Evolutionary conservation across 2,797 vertebrate species (phyloP), one percentile per base, ranked within the genome.

Genomic region (Megalops cyprinoides): DNA sequence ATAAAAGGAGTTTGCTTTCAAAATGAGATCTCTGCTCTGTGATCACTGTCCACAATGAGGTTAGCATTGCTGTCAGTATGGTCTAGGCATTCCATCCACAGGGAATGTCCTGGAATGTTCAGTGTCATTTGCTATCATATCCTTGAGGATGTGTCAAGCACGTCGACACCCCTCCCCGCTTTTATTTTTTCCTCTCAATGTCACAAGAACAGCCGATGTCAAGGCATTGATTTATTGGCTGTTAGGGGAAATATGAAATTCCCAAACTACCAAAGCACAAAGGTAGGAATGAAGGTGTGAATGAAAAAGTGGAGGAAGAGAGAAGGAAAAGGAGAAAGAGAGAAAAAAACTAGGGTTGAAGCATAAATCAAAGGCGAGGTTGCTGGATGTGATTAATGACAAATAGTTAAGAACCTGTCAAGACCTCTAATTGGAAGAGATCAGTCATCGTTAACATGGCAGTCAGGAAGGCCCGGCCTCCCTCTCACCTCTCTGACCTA

Each of bases 401-500:
- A 87, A 85, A 81, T 73, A 83, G 92, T 93, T 93, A 92, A 93
- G 91, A 90, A 91, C 87, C 93, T 91, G 93, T 93, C 94, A 93
- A 86, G 89, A 84, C 92, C 87, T 93, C 91, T 95, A 95, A 95
- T 95, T 95, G 94, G 91, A 89, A 91, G 86, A 88, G 91, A 95
- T 95, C 93, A 88, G 92, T 95, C 94, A 95, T 94, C 92, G 94
- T 95, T 95, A 94, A 91, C 88, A 87, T 87, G 90, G 91, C 87
- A 75, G 78, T 87, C 83, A 80, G 88, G 79, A 87, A 88, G 88
- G 88, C 86, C 79, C 39, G 83, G 84, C 60, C 84, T 73, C 77
- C 81, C 82, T 76, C 84, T 89, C 90, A 90, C 89, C 89, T 86
- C 87, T 78, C 83, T 90, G 89, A 92, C 89, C 89, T 84, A 49